Evolutionary conservation across 2,888 invertebrate species (phyloP), one percentile per base, ranked within the genome.

Genomic region (Coecobrya sp.): DNA sequence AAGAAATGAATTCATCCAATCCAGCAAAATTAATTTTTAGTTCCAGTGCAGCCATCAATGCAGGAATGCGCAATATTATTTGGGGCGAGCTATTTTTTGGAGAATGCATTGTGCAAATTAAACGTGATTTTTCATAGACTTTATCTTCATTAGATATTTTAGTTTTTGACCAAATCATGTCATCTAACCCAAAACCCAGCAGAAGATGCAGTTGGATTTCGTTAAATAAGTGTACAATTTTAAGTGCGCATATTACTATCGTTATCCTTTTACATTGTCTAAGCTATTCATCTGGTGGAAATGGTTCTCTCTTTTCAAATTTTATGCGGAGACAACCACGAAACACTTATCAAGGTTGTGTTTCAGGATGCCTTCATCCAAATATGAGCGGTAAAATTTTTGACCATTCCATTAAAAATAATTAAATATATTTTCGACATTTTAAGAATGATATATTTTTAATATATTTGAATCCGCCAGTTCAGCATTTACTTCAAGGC

Each of bases 341-440:
- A 22, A 76, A 45, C 19, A 19, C 76, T 1, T 76, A 76, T 19
- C 16, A 0, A 8, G 45, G 22, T 5, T 82, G 82, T 7, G 59
- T 5, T 55, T 16, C 10, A 27, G 82, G 59, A 59, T 82, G 82
- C 10, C 36, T 82, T 25, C 55, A 55, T 22, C 55, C 82, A 36
- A 82, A 82, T 11, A 59, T 82, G 82, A 82, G 49, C 11, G 82
- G 82, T 82, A 55, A 55, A 7, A n/a, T 2, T 25, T 1, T 19
- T n/a, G 25, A 19, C 27, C n/a, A n/a, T n/a, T n/a, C n/a, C n/a
- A n/a, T n/a, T n/a, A n/a, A n/a, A n/a, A n/a, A n/a, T n/a, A n/a
- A n/a, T n/a, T n/a, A n/a, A n/a, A n/a, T n/a, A n/a, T n/a, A n/a
- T n/a, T n/a, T n/a, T n/a, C n/a, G n/a, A n/a, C n/a, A n/a, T n/a